Percentiles rank a stretch among this genome's conserved stretches.
Conservation (phyloP, 2,113 vertebrate species). For the Triplophysa rosa region DNA sequence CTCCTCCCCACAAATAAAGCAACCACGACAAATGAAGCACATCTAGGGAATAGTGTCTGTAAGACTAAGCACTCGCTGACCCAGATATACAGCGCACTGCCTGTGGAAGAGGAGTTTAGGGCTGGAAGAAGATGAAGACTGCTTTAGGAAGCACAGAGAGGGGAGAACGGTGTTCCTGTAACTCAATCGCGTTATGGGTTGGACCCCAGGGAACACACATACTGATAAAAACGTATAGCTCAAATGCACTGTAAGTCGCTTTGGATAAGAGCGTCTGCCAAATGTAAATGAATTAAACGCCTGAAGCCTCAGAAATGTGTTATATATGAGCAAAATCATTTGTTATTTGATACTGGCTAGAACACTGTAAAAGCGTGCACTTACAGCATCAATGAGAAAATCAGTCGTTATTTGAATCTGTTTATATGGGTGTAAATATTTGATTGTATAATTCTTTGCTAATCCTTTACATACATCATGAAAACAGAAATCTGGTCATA, state of each 20-base stretch:
- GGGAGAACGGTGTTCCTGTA: not conserved
- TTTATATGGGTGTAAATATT: too few relatives aligned
- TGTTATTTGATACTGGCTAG: not conserved
- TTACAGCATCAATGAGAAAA: not conserved
- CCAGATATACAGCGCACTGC: constrained; percentile 31
- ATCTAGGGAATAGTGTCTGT: constrained; percentile 44
- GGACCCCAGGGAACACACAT: too few relatives aligned
- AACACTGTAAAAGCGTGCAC: not conserved
- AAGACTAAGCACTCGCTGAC: constrained; percentile 46
- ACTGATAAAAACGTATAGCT: too few relatives aligned
- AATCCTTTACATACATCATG: too few relatives aligned
- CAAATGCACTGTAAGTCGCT: constrained; percentile 15
- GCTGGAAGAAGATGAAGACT: constrained; percentile 9
- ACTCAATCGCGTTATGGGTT: too few relatives aligned
- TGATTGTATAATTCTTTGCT: too few relatives aligned
- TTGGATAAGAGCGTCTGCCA: too few relatives aligned
- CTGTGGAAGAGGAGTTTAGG: constrained; percentile 32
- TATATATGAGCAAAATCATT: not conserved
- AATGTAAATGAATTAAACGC: not conserved
- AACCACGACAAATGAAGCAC: constrained; percentile 20
- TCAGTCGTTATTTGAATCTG: not conserved
- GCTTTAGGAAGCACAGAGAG: constrained; percentile 15
- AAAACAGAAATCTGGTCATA: too few relatives aligned
- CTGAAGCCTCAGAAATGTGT: constrained; percentile 18
- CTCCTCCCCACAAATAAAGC: constrained; percentile 25